Evolutionary conservation across 2,888 invertebrate genomes (phyloP), one percentile per base, ranked within the genome.

Genomic region (Marronus borbonicus): DNA sequence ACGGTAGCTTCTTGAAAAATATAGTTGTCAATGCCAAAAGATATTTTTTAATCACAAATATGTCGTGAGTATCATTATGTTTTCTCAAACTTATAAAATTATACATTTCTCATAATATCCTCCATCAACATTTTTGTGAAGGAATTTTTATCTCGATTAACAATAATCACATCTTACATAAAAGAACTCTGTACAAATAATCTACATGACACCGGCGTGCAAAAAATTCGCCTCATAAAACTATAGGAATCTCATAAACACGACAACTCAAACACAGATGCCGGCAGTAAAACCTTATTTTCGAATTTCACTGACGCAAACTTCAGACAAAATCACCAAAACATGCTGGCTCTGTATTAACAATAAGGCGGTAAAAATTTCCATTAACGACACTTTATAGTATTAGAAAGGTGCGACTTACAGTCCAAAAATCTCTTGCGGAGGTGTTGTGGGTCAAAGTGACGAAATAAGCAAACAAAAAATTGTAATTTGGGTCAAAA

Each of bases 281-380:
- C 55, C 20, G 20, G 55, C 20, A 17, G 55, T 55, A 55, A 55
- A 55, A 55, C 55, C 20, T 55, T 55, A 55, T 55, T 55, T 55
- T 55, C 20, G 55, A 55, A 55, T 55, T 20, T 55, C 17, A 20
- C 20, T 55, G 55, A 55, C 55, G 55, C 20, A 55, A 55, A 55
- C 20, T 20, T 20, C 55, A 55, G 8, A 20, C 17, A 55, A 55
- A 17, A 55, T 55, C 17, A 20, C 8, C 20, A 17, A 55, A 31
- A 55, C 55, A 20, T 20, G 17, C 8, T 20, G 44, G 20, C 20
- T 17, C 55, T 55, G 20, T 20, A 55, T 55, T 55, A 55, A 55
- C 10, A 17, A 55, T 55, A 55, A 55, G 20, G 55, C 10, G n/a
- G 20, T 55, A 55, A 55, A 55, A 55, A 1, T 44, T 44, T 20